Evolutionary conservation across 2,797 vertebrate genomes (phyloP).

Genomic region (Fistularia commersonii): DNA sequence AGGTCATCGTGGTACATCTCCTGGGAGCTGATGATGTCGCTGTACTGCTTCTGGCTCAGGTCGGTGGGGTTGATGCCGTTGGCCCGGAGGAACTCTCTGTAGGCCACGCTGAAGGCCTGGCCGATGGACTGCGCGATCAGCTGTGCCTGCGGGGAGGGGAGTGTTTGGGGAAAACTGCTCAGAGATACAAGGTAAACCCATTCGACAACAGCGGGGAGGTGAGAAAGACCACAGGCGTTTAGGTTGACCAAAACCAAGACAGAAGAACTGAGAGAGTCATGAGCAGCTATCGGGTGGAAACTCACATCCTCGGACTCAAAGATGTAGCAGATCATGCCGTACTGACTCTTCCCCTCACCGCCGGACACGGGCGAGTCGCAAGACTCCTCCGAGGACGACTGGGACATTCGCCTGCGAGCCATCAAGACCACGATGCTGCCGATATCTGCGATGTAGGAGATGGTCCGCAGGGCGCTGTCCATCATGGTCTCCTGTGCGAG

Average conservation of each 20-base stretch:
- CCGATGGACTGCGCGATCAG: constrained; percentile 98
- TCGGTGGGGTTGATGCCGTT: constrained; percentile 98
- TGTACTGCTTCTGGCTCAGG: constrained; percentile 98
- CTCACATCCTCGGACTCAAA: constrained; percentile 82
- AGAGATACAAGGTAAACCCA: constrained; percentile 35
- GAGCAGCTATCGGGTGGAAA: constrained; percentile 2
- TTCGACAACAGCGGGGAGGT: constrained; percentile 34
- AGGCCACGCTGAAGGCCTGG: constrained; percentile 97
- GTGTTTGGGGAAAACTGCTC: constrained; percentile 41
- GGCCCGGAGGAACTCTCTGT: constrained; percentile 94
- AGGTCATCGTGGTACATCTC: constrained; percentile 84
- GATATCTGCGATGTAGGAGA: constrained; percentile 96
- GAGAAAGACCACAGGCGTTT: constrained; percentile 29
- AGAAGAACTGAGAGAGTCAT: constrained; percentile 8
- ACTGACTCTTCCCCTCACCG: constrained; percentile 88
- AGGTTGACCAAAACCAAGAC: too few relatives aligned
- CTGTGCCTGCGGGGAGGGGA: constrained; percentile 81
- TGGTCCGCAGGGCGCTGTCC: constrained; percentile 95
- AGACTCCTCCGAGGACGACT: constrained; percentile 87
- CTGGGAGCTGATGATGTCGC: constrained; percentile 96
- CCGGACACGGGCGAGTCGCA: constrained; percentile 82
- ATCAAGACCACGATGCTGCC: constrained; percentile 95
- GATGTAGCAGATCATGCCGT: constrained; percentile 94
- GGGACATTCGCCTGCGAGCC: constrained; percentile 89
- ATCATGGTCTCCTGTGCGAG: constrained; percentile 89